A percentile compares a stretch with the other conserved stretches of the same genome.
These are phyloP conservation scores for Chouioia cunea DNA, from an alignment of 2,888 invertebrate genomes.

Conservation along the genomic window DNA sequence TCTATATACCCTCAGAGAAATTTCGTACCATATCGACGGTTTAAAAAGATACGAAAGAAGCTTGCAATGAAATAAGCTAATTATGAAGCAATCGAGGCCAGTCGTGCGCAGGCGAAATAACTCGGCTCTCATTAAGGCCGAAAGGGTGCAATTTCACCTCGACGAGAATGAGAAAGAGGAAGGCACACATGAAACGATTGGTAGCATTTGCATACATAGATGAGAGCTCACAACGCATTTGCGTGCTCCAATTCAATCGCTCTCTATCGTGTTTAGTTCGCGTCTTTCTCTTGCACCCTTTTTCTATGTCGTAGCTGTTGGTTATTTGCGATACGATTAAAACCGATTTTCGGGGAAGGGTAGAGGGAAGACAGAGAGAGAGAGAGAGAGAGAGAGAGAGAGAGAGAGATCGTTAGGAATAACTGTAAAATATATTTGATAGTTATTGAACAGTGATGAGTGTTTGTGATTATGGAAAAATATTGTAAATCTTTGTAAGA, in stretches of 20 bases:
- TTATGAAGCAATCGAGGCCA: slow-evolving; percentile 16
- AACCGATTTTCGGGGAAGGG: no score
- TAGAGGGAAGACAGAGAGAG: no score
- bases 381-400: no score
- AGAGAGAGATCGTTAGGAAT: no score
- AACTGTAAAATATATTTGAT: no score
- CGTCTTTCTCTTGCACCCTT: not conserved
- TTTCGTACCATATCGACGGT: no score
- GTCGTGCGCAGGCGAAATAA: slow-evolving; percentile 2
- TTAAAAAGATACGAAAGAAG: not conserved
- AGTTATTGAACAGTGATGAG: no score
- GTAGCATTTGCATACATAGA: slow-evolving; percentile 33
- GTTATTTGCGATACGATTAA: no score
- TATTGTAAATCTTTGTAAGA: no score
- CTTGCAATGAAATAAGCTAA: not conserved
- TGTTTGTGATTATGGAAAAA: no score
- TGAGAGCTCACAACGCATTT: not conserved
- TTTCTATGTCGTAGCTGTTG: no score
- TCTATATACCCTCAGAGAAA: no score
- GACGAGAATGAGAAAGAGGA: not conserved
- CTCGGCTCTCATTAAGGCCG: slow-evolving; percentile 16
- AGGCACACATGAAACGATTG: not conserved
- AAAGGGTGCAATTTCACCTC: slow-evolving; percentile 24
- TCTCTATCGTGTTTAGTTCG: not conserved
- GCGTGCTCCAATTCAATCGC: slow-evolving; percentile 21